Conservation (phyloP, 2,888 invertebrate genomes). For the Acronicta alni region DNA sequence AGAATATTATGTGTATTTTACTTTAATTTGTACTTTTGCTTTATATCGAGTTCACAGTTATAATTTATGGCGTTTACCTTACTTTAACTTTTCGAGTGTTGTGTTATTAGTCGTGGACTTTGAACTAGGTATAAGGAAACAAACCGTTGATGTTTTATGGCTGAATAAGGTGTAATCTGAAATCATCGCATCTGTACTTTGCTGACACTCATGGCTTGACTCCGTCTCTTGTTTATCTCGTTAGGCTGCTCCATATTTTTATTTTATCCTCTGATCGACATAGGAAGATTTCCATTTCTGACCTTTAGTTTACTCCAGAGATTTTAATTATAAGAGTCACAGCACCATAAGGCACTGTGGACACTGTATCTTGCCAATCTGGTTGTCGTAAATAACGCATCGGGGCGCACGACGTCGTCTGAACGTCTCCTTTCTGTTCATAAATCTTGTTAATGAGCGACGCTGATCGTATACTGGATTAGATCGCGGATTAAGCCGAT, state of each 20-base stretch:
- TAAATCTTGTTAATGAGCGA: slow-evolving; percentile 88
- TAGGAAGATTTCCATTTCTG: slow-evolving; percentile 38
- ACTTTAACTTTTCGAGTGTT: not conserved
- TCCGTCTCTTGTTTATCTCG: too few relatives aligned
- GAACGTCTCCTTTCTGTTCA: slow-evolving; percentile 81
- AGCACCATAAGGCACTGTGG: slow-evolving; percentile 57
- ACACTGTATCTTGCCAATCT: slow-evolving; percentile 76
- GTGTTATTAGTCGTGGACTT: not conserved
- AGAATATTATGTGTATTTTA: slow-evolving; percentile 23
- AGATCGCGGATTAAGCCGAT: slow-evolving; percentile 70
- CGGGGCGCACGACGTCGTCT: slow-evolving; percentile 76
- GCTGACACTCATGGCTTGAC: too few relatives aligned
- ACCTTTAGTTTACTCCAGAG: slow-evolving; percentile 48
- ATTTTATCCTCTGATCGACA: slow-evolving; percentile 27
- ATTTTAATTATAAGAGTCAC: slow-evolving; percentile 59
- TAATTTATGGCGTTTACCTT: not conserved
- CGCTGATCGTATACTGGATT: slow-evolving; percentile 81
- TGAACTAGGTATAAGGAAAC: not conserved
- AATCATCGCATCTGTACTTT: too few relatives aligned
- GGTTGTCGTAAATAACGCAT: slow-evolving; percentile 82
- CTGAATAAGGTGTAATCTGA: too few relatives aligned
- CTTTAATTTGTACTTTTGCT: slow-evolving; percentile 4
- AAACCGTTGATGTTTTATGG: not conserved
- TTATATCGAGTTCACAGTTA: too few relatives aligned
- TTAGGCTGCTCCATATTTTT: slow-evolving; percentile 20